Conservation (phyloP, 2,888 invertebrate genomes). For the Polydesmus complanatus region DNA sequence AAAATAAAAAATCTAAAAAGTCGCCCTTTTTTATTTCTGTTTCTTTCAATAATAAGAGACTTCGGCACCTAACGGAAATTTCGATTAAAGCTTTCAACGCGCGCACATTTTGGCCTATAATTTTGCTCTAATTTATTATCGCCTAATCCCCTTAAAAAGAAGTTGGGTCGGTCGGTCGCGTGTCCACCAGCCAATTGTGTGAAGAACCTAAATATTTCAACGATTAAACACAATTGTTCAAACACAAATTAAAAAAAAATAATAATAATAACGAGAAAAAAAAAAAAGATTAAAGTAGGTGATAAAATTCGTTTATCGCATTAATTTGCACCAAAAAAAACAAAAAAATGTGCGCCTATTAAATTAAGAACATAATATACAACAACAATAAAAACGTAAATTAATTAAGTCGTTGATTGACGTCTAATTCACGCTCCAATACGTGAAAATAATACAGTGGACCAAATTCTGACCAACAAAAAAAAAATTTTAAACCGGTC, state of each 20-base stretch:
- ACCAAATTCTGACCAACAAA: too few relatives aligned
- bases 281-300: too few relatives aligned
- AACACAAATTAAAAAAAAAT: not conserved
- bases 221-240: not conserved
- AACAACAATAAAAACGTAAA: not conserved
- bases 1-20: too few relatives aligned
- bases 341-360: not conserved
- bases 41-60: too few relatives aligned
- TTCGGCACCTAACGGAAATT: too few relatives aligned
- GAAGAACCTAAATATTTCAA: not conserved
- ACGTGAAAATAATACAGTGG: not conserved
- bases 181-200: not conserved
- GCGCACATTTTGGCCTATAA: not conserved
- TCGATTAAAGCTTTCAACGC: too few relatives aligned
- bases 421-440: not conserved
- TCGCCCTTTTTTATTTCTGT: too few relatives aligned
- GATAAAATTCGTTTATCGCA: not conserved
- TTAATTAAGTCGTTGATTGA: not conserved
- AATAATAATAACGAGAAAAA: not conserved
- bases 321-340: not conserved
- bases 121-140: not conserved
- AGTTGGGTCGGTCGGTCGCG: not conserved
- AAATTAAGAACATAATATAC: not conserved
- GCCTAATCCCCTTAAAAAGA: not conserved
- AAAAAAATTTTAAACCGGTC: too few relatives aligned